Conservation (phyloP, 1,140 invertebrate species). For the Whitmania pigra region DNA sequence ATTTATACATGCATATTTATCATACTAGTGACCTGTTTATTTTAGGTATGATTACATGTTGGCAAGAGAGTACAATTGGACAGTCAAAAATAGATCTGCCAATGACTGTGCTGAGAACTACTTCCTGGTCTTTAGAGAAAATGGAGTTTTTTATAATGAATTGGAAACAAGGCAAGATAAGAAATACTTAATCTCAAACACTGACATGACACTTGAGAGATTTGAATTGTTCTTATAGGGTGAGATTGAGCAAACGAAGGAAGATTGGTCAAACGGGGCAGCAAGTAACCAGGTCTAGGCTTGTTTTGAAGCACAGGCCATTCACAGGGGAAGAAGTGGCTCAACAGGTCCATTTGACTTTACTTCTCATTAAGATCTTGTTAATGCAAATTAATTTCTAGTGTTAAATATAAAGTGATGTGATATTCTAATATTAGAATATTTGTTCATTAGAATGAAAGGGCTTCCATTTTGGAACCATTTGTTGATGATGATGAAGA, state of each 20-base stretch:
- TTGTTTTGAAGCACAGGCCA: slow-evolving; percentile 77
- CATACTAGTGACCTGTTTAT: neutral
- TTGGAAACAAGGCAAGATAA: slow-evolving; percentile 66
- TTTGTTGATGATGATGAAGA: slow-evolving; percentile 60
- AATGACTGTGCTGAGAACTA: slow-evolving; percentile 92
- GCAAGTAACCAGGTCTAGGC: slow-evolving; percentile 57
- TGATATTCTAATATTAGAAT: neutral
- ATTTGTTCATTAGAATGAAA: slow-evolving; percentile 33
- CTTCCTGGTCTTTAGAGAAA: slow-evolving; percentile 82
- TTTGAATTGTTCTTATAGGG: slow-evolving; percentile 44
- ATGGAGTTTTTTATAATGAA: slow-evolving; percentile 87
- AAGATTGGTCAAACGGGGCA: slow-evolving; percentile 42
- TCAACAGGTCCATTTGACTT: slow-evolving; percentile 53
- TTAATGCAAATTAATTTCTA: slow-evolving; percentile 12
- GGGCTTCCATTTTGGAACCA: slow-evolving; percentile 76
- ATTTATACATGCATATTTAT: neutral
- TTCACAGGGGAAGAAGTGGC: slow-evolving; percentile 71
- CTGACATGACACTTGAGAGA: neutral
- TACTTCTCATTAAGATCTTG: neutral
- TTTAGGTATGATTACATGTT: slow-evolving; percentile 39
- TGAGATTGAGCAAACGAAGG: slow-evolving; percentile 73
- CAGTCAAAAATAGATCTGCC: slow-evolving; percentile 92
- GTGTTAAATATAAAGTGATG: neutral
- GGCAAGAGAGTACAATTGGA: slow-evolving; percentile 77
- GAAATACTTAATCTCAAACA: slow-evolving; percentile 13